Evolutionary conservation across 2,888 invertebrate genomes (phyloP).

Genomic region (Yponomeuta evonymella): DNA sequence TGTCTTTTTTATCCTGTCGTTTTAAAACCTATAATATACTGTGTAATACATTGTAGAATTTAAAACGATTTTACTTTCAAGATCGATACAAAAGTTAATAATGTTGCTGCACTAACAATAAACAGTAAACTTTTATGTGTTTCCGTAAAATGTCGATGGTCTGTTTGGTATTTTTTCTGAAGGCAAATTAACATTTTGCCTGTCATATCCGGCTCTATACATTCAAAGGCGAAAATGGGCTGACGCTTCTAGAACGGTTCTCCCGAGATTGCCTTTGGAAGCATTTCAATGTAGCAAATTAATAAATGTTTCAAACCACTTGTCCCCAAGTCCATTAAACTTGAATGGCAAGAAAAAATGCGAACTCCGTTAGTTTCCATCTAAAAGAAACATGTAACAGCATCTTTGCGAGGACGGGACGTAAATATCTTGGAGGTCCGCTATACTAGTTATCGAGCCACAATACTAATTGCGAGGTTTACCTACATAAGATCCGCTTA

Average conservation of each 20-base stretch:
- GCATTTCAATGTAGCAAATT: not conserved
- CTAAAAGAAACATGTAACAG: conserved; percentile 2
- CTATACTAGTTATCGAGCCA: no score
- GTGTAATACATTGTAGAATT: no score
- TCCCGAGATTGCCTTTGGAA: not conserved
- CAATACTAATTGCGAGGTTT: no score
- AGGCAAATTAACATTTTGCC: not conserved
- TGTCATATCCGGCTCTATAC: not conserved
- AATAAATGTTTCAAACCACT: not conserved
- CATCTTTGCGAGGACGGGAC: not conserved
- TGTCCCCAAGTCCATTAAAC: not conserved
- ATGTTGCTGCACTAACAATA: not conserved
- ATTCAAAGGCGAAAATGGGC: not conserved
- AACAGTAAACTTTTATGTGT: not conserved
- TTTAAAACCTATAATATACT: no score
- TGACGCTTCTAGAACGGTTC: not conserved
- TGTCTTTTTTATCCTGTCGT: no score
- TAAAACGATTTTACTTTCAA: not conserved
- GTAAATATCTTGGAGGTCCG: not conserved
- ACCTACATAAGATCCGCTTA: no score
- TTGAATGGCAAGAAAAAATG: conserved; percentile 3
- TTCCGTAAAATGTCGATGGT: not conserved
- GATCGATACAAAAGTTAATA: not conserved
- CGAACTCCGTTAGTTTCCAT: not conserved
- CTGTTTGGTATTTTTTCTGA: not conserved